Evolutionary conservation across 2,113 vertebrate species (phyloP).

Genomic region (Hymenochirus boettgeri): DNA sequence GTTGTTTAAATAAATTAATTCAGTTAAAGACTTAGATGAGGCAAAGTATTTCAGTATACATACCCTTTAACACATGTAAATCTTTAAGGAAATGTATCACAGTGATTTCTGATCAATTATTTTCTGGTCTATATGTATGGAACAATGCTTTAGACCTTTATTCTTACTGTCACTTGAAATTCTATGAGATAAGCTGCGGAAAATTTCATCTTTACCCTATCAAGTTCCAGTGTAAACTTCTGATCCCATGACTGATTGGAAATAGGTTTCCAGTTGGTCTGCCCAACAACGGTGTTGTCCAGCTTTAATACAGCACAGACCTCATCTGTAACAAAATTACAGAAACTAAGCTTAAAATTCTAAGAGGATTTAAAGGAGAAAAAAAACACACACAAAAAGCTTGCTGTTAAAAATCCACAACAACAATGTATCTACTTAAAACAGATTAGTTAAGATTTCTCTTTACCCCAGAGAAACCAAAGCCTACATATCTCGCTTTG

Average conservation of each 20-base stretch:
- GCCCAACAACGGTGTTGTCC: constrained; percentile 96
- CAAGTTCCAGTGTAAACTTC: constrained; percentile 98
- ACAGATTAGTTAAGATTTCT: constrained; percentile 26
- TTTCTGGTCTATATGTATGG: no score
- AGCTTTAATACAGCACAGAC: constrained; percentile 95
- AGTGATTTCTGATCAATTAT: no score
- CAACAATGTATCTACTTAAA: constrained; percentile 35
- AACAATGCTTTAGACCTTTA: no score
- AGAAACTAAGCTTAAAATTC: constrained; percentile 56
- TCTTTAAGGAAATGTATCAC: no score
- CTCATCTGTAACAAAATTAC: constrained; percentile 80
- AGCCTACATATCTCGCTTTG: not conserved
- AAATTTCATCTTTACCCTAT: constrained; percentile 75
- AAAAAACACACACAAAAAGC: constrained; percentile 42
- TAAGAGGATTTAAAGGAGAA: constrained; percentile 55
- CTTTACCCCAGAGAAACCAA: not conserved
- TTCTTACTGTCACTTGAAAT: no score
- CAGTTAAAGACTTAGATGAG: no score
- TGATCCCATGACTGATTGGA: constrained; percentile 98
- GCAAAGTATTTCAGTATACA: no score
- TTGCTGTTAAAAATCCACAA: constrained; percentile 42
- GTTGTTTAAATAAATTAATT: no score
- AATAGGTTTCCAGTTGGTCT: constrained; percentile 93
- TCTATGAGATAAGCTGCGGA: no score
- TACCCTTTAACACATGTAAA: no score